phyloP scores from a whole-genome alignment of 1,140 invertebrate genomes.

The Rhagoletis zephyria region DNA sequence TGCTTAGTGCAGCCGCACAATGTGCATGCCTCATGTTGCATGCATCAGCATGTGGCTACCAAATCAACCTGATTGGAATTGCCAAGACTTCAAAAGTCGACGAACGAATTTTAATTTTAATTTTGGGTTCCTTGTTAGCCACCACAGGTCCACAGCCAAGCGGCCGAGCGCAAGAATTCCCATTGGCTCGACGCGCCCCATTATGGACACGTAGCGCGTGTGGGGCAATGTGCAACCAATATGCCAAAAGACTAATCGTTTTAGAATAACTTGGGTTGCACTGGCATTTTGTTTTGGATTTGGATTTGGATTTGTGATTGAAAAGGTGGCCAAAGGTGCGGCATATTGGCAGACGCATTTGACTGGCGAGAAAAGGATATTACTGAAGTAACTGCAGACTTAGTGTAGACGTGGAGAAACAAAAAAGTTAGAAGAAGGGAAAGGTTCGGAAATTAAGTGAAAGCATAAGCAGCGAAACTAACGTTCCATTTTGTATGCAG shows the following conservation, averaged over 20 bases:
- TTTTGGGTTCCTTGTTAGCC: constrained; percentile 42
- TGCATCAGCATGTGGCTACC: constrained; percentile 41
- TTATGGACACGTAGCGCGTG: constrained; percentile 47
- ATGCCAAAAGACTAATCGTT: constrained; percentile 49
- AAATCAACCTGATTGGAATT: constrained; percentile 52
- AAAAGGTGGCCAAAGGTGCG: constrained; percentile 26
- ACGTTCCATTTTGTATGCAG: constrained; percentile 21
- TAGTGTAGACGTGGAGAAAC: background rate
- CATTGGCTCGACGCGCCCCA: constrained; percentile 25
- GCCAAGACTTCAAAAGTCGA: constrained; percentile 51
- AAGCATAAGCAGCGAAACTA: background rate
- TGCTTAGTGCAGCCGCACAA: constrained; percentile 15
- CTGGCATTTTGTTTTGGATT: constrained; percentile 28
- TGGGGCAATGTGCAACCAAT: constrained; percentile 48
- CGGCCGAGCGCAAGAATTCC: constrained; percentile 2
- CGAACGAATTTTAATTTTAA: constrained; percentile 51
- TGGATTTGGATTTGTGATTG: constrained; percentile 47
- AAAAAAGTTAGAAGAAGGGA: background rate
- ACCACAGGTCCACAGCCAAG: background rate
- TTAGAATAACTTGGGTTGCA: constrained; percentile 40
- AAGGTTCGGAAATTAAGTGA: background rate
- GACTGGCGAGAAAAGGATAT: background rate
- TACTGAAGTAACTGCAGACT: background rate
- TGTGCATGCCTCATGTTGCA: constrained; percentile 32
- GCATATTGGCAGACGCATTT: background rate